Evolutionary conservation across 1,140 invertebrate species (phyloP), one percentile per base, ranked within the genome.

Genomic region (Drosophila insularis): DNA sequence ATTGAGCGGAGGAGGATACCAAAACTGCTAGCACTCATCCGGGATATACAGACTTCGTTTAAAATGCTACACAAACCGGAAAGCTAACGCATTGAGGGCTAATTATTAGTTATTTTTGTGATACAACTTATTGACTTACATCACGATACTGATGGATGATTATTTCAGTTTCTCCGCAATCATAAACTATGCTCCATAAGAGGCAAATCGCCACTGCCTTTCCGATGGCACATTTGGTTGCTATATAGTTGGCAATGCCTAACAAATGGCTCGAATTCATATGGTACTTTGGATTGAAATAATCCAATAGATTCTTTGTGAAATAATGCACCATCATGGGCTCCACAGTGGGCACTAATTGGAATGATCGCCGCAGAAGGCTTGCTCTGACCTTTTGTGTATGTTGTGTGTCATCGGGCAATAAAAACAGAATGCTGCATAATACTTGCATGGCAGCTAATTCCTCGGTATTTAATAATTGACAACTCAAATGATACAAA

Each of bases 241-340:
- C 56, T 10, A 74, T 32, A 7, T 60, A 39, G 1, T 17, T 31
- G 40, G 61, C 32, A 21, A 74, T 32, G 8, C 31, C 59, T 5
- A 74, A 1, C 8, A 74, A 7, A 13, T 31, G 35, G 1, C 7
- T 13, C 1, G 46, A 8, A 19, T 23, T 37, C 13, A 11, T 7
- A 13, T 43, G 31, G 2, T 37, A 31, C 4, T 13, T 43, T 13
- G 46, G 21, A 1, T 40, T 17, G 32, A 69, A 74, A 56, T 61
- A 21, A 0, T 69, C 19, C n/a, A 74, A 35, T 21, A 74, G n/a
- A 32, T 60, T 31, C 8, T 54, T 17, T 14, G 61, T 69, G 1
- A 69, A 60, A 31, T 69, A 53, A 14, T 74, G 71, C n/a, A 74
- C 43, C 37, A 69, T 37, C 71, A 74, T 74, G 5, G 71, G 71